Base-by-base conservation (phyloP, 2,888 invertebrate species). In the Protophormia terraenovae region DNA sequence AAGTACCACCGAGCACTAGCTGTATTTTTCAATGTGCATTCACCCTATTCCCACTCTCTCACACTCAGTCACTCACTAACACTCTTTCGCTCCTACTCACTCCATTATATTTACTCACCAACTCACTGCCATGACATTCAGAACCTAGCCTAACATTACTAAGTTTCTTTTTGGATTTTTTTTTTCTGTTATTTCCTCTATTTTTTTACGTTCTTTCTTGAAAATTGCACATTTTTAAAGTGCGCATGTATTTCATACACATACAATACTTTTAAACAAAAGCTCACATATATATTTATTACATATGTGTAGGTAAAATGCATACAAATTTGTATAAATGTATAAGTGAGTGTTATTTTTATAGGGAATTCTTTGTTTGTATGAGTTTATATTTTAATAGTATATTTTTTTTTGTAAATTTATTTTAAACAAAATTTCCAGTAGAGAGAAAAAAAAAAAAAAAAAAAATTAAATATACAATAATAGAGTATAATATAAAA, bases 101-200 rank as follows among this genome's bases (percentile, higher is more conserved):
- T 41, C 29, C 14, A 53, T 64, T 19, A 27, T 38, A n/a, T 55
- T 69, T n/a, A n/a, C 73, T 69, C 53, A 62, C 80, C 73, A 72
- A 67, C 80, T 78, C 77, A 69, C 55, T 60, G 62, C 66, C 77
- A 76, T 83, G 82, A 77, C 82, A 82, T 82, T 82, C 85, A 78
- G 78, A 85, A 85, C 85, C 85, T 85, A 85, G 82, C 85, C 85
- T 85, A 85, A 85, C 85, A 85, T 78, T 82, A 79, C 58, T 55
- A 29, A 66, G 64, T 77, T 77, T 55, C 32, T 41, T 82, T 53
- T 35, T 38, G 69, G 24, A 53, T 47, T 24, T 55, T 80, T 64
- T 72, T 53, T 62, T n/a, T n/a, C n/a, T 71, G 38, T 66, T 72
- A 38, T 60, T 41, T 78, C 35, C 27, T 62, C 66, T 58, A 27